phyloP scores from a whole-genome alignment of 2,113 vertebrate genomes.

The Nymphicus hollandicus region DNA sequence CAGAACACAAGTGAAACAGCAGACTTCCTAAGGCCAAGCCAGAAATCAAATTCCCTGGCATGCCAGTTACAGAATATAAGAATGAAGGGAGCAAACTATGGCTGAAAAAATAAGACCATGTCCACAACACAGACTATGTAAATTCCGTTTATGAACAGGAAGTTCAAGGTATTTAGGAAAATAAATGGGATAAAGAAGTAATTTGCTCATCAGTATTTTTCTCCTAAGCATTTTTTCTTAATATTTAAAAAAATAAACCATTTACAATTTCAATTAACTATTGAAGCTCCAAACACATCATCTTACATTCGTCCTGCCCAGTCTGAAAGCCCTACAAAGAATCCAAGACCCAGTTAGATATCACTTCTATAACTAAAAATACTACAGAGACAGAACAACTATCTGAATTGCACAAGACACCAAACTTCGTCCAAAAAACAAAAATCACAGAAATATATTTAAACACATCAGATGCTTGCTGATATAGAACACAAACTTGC shows the following conservation, averaged over 20 bases:
- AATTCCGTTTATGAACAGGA: background rate
- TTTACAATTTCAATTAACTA: background rate
- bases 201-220: background rate
- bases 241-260: background rate
- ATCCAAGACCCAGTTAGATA: background rate
- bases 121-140: fast-evolving
- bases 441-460: background rate
- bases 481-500: background rate
- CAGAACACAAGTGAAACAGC: background rate
- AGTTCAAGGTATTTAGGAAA: background rate
- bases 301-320: background rate
- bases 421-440: background rate
- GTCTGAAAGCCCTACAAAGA: background rate
- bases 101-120: background rate
- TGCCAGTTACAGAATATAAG: background rate
- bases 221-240: background rate
- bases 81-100: background rate
- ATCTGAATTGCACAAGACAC: background rate
- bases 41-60: background rate
- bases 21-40: background rate
- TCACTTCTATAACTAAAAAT: background rate
- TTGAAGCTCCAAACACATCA: background rate
- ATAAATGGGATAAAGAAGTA: background rate
- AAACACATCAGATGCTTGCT: background rate
- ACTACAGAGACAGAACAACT: background rate